Conservation (phyloP, 2,888 invertebrate genomes). For the Prosopocoilus inquinatus region DNA sequence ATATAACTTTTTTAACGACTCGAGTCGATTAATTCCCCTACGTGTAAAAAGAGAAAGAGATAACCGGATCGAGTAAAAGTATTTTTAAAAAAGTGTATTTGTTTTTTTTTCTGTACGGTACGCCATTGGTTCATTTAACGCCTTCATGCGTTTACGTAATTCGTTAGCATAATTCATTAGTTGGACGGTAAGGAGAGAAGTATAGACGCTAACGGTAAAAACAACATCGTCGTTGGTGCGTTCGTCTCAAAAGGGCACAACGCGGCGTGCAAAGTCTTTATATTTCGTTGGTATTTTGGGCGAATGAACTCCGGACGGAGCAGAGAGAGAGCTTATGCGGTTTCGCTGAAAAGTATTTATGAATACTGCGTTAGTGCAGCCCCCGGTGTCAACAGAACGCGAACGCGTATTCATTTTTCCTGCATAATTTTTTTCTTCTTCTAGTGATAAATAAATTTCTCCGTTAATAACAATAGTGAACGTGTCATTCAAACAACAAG, state of each 20-base stretch:
- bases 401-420: background rate
- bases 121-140: background rate
- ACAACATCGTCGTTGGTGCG: background rate
- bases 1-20: background rate
- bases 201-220: too few relatives aligned
- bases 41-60: too few relatives aligned
- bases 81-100: too few relatives aligned
- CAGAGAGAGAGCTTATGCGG: conserved; percentile 14
- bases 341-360: conserved; percentile 35
- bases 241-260: background rate
- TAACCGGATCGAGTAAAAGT: too few relatives aligned
- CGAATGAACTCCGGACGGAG: conserved; percentile 35
- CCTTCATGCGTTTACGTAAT: background rate
- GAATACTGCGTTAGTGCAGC: conserved; percentile 9
- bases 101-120: background rate
- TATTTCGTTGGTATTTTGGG: conserved; percentile 32
- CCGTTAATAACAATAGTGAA: too few relatives aligned
- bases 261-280: conserved; percentile 5
- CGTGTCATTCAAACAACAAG: too few relatives aligned
- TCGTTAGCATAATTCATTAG: background rate
- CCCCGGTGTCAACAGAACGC: conserved; percentile 6
- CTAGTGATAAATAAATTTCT: too few relatives aligned
- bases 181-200: too few relatives aligned
- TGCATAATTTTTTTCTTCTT: conserved; percentile 6
- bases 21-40: background rate